These are phyloP conservation scores for Vanessa cardui DNA, from an alignment of 2,888 invertebrate genomes.

Conservation along the genomic window DNA sequence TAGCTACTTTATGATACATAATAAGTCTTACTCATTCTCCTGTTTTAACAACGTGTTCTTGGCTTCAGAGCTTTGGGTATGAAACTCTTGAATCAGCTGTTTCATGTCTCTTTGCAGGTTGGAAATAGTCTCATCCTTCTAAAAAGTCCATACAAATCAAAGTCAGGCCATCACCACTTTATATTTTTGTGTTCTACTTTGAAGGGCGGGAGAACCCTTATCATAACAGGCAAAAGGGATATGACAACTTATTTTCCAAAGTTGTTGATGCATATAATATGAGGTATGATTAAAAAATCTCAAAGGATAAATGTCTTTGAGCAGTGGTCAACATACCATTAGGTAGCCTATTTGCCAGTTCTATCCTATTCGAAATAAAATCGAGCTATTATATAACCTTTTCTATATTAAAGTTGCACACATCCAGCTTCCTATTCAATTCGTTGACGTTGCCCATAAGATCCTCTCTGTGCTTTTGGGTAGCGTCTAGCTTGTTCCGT, in stretches of 20 bases:
- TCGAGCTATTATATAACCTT: constrained; percentile 39
- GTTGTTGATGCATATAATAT: no score
- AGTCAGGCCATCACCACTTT: no score
- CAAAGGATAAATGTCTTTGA: no score
- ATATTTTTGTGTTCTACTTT: no score
- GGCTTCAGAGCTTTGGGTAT: constrained; percentile 45
- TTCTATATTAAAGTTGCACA: constrained; percentile 41
- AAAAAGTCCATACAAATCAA: background rate
- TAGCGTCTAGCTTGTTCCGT: constrained; percentile 38
- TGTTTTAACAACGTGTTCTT: constrained; percentile 44
- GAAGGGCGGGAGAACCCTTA: no score
- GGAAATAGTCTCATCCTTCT: constrained; percentile 52
- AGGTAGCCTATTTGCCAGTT: no score
- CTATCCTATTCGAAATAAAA: no score
- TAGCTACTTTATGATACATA: background rate
- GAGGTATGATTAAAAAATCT: no score
- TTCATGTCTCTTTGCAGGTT: constrained; percentile 49
- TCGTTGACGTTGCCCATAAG: constrained; percentile 42
- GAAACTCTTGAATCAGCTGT: constrained; percentile 48
- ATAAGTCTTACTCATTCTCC: constrained; percentile 50
- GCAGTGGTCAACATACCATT: no score
- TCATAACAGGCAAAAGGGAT: no score
- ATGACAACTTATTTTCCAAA: no score
- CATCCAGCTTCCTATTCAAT: constrained; percentile 44
- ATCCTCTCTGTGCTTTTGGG: constrained; percentile 42